Percentiles rank a stretch among this genome's conserved stretches.
Evolutionary conservation across 2,113 vertebrate genomes (phyloP).

Genomic region (Cebus imitator): DNA sequence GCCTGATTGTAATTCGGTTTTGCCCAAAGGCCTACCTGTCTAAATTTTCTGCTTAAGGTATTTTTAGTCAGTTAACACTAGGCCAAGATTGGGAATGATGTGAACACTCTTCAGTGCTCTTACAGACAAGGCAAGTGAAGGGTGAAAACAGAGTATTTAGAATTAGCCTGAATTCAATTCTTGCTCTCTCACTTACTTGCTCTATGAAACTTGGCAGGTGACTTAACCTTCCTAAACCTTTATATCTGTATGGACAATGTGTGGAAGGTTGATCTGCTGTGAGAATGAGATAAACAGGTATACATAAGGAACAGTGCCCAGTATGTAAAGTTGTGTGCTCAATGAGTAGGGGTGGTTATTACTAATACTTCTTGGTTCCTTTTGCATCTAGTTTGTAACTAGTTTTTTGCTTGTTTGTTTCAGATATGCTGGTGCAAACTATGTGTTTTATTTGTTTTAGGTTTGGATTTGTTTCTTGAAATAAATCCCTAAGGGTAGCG

Average conservation of each 20-base stretch:
- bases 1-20: neutral
- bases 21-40: neutral
- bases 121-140: neutral
- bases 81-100: neutral
- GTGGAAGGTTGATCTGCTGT: neutral
- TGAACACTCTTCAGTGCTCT: neutral
- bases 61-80: neutral
- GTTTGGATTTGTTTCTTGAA: slow-evolving; percentile 9
- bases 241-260: neutral
- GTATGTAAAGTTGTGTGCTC: neutral
- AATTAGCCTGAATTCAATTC: neutral
- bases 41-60: neutral
- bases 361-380: neutral
- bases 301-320: neutral
- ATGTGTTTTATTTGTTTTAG: neutral
- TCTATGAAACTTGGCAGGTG: neutral
- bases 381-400: neutral
- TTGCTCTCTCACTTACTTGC: neutral
- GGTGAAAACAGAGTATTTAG: neutral
- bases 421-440: neutral
- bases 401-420: neutral
- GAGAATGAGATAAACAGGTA: neutral
- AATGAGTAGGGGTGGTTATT: neutral
- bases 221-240: neutral
- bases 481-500: neutral